Base-by-base conservation (phyloP, 2,888 invertebrate species). In the Psylliodes chrysocephalus region DNA sequence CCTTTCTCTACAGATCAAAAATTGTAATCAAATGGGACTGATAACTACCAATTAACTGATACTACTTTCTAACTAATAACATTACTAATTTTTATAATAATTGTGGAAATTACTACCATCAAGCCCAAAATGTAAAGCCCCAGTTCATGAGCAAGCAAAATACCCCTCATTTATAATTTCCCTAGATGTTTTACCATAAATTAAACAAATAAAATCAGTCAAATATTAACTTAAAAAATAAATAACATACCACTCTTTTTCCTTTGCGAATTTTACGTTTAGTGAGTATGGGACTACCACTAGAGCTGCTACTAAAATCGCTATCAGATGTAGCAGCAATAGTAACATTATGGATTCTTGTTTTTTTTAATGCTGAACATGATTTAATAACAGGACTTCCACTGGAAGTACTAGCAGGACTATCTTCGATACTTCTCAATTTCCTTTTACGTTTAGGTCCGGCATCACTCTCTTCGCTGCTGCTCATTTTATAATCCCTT, bases 381-480 rank as follows among this genome's bases (percentile, higher is more conserved):
- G 61, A 63, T 28, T 67, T 68, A 55, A 71, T 60, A 40, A 72
- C 65, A 30, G 74, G 73, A 52, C 74, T 74, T n/a, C 68, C 68
- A 60, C 69, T 70, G 25, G 69, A 70, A 54, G 68, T 68, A 68
- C 70, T 72, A 22, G 19, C 6, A 38, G 69, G 63, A 49, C 77
- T 76, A 53, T 76, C 77, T 52, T 72, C 68, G 38, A 78, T 61
- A 25, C 70, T 57, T 30, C 72, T 68, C 61, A 76, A 67, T 69
- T 78, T 79, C n/a, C 77, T 74, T 55, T 72, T 76, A 60, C 69
- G 68, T 42, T 70, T 67, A 54, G 74, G 65, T 60, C 66, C 72
- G 57, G 72, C 71, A 75, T 80, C 79, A 73, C 78, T 77, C 46
- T 79, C 78, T 64, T 79, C 79, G 74, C 79, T 44, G 44, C 49